These are phyloP conservation scores for Menidia menidia DNA, from an alignment of 2,797 vertebrate species.

Conservation along the genomic window DNA sequence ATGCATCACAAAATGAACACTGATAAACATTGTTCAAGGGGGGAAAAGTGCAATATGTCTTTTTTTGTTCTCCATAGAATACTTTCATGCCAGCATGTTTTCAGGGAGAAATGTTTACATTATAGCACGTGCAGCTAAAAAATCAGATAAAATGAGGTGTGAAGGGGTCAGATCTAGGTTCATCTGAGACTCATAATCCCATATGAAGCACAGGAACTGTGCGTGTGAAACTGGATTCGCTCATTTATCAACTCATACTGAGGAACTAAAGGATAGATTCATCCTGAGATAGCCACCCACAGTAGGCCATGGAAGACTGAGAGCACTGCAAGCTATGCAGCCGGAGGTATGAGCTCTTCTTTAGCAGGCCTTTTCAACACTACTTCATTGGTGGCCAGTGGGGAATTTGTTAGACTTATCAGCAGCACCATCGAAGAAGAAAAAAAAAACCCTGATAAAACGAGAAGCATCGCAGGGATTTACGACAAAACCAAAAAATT, in stretches of 20 bases:
- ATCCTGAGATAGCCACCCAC: slow-evolving; percentile 66
- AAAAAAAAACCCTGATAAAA: slow-evolving; percentile 13
- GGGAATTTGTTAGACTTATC: slow-evolving; percentile 57
- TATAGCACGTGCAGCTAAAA: background rate
- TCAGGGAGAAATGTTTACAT: background rate
- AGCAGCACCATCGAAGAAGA: slow-evolving; percentile 31
- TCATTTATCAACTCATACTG: slow-evolving; percentile 27
- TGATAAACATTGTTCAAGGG: slow-evolving; percentile 2
- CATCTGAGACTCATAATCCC: slow-evolving; percentile 21
- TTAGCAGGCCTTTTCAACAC: slow-evolving; percentile 57
- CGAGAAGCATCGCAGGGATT: background rate
- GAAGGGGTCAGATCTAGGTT: slow-evolving; percentile 16
- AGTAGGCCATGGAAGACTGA: slow-evolving; percentile 50
- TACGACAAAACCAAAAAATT: slow-evolving; percentile 10
- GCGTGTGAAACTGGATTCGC: slow-evolving; percentile 40
- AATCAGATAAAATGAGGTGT: slow-evolving; percentile 1
- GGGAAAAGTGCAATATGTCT: background rate
- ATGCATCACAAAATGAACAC: slow-evolving; percentile 5
- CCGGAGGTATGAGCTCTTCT: slow-evolving; percentile 53
- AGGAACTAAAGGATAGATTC: slow-evolving; percentile 52
- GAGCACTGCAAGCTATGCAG: slow-evolving; percentile 65
- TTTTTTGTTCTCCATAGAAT: background rate
- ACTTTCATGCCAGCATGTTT: background rate
- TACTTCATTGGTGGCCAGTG: slow-evolving; percentile 56
- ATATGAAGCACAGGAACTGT: slow-evolving; percentile 26